Percentiles rank a stretch among this genome's conserved stretches.
phyloP scores from a whole-genome alignment of 2,888 invertebrate genomes.

The Digitonthophagus gazella region DNA sequence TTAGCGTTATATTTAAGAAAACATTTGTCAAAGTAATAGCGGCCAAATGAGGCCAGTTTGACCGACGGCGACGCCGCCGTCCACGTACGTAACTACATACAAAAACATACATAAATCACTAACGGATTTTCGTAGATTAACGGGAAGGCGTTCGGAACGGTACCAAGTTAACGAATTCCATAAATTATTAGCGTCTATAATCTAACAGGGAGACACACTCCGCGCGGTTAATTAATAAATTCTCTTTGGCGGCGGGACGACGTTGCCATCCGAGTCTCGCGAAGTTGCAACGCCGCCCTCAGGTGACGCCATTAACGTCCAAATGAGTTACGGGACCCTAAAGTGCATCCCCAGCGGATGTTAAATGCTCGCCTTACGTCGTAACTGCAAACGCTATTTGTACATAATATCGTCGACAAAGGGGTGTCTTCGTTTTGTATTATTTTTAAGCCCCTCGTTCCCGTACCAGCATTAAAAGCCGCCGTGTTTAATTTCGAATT shows the following conservation, averaged over 20 bases:
- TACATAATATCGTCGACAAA: neutral
- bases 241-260: neutral
- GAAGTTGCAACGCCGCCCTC: neutral
- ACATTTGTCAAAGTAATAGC: constrained; percentile 14
- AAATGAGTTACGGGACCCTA: neutral
- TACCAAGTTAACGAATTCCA: neutral
- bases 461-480: neutral
- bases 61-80: too few relatives aligned
- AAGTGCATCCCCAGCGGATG: neutral
- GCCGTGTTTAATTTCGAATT: neutral
- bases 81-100: neutral
- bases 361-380: neutral
- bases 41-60: constrained; percentile 7
- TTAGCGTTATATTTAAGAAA: constrained; percentile 16
- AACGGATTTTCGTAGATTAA: neutral
- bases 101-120: neutral
- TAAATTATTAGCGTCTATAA: neutral
- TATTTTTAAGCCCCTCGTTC: too few relatives aligned
- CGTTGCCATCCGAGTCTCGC: neutral
- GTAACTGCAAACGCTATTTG: neutral
- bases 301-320: neutral
- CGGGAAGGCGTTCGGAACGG: too few relatives aligned
- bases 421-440: too few relatives aligned
- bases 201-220: neutral
- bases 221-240: neutral